Percentiles rank a stretch among this genome's conserved stretches.
These are phyloP conservation scores for Glaucomys volans DNA, from an alignment of 2,113 vertebrate species.

Conservation along the genomic window DNA sequence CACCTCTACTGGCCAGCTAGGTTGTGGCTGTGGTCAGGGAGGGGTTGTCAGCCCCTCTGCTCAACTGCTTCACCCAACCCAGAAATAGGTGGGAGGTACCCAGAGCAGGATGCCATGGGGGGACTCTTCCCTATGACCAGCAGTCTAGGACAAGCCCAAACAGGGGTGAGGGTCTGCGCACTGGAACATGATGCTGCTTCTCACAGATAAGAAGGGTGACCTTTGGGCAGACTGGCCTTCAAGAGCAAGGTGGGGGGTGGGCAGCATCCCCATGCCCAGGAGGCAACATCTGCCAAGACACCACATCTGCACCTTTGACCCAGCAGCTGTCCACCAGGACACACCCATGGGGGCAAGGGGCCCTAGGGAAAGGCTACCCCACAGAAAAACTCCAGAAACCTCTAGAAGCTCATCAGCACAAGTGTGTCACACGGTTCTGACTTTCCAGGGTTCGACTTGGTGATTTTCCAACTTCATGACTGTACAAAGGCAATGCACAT, in stretches of 20 bases:
- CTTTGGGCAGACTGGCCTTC: accelerated
- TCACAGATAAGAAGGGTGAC: neutral
- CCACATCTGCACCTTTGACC: neutral
- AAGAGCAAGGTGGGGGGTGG: accelerated
- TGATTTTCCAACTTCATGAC: neutral
- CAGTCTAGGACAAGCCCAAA: neutral
- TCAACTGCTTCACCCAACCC: neutral
- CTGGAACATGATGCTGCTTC: neutral
- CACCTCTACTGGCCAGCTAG: neutral
- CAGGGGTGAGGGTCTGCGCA: neutral
- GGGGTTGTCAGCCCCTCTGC: neutral
- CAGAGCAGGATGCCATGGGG: neutral
- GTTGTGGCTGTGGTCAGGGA: accelerated
- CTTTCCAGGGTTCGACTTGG: accelerated
- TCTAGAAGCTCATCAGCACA: neutral
- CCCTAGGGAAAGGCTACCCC: neutral
- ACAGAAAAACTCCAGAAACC: neutral
- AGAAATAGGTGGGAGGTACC: neutral
- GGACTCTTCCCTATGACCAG: neutral
- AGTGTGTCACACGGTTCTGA: neutral
- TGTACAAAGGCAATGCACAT: neutral
- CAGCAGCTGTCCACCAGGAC: neutral
- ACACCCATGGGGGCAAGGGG: accelerated
- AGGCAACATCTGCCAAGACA: neutral
- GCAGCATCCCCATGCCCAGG: accelerated